Evolutionary conservation across 2,113 vertebrate species (phyloP).

Genomic region (Suricata suricatta): DNA sequence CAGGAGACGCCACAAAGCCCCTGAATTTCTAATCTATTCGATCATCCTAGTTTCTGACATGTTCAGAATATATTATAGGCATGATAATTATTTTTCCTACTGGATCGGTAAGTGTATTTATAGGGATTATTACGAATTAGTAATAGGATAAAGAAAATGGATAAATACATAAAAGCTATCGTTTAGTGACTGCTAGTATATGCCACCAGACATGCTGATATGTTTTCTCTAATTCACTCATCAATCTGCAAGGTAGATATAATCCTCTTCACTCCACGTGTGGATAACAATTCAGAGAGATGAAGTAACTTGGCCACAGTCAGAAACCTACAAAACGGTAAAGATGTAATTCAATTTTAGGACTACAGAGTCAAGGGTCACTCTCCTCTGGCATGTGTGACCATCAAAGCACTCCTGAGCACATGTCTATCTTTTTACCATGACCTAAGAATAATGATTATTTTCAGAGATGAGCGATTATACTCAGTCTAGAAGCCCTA

Average conservation of each 20-base stretch:
- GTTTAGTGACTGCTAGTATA: background rate
- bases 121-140: conserved; percentile 20
- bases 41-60: background rate
- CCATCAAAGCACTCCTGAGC: too few species aligned
- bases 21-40: background rate
- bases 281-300: background rate
- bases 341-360: background rate
- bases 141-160: conserved; percentile 11
- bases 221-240: conserved; percentile 29
- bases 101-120: background rate
- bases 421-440: background rate
- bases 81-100: background rate
- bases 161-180: background rate
- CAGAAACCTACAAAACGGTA: background rate
- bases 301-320: background rate
- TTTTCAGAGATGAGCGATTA: background rate
- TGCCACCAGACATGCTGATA: background rate
- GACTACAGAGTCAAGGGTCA: background rate
- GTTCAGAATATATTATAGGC: background rate
- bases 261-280: background rate
- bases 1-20: background rate
- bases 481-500: background rate
- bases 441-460: background rate
- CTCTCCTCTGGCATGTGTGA: background rate
- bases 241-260: background rate